Evolutionary conservation across 2,888 invertebrate genomes (phyloP).

Genomic region (Pantelozetes paolii): DNA sequence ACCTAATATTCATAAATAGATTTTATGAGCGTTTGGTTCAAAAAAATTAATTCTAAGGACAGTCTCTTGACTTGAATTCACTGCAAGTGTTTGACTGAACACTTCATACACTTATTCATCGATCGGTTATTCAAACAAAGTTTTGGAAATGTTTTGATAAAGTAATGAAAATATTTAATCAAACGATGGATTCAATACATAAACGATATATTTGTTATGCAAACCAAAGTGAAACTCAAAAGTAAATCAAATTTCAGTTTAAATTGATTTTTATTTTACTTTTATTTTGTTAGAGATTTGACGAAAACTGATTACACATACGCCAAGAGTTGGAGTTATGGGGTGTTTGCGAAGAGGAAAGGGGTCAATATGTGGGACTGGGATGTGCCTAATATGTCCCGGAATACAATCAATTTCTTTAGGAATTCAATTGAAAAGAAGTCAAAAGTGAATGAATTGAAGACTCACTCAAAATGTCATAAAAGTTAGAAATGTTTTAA

Average conservation of each 20-base stretch:
- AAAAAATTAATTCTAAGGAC: too few relatives aligned
- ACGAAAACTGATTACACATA: slow-evolving; percentile 41
- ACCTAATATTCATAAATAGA: too few relatives aligned
- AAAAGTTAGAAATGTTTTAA: too few relatives aligned
- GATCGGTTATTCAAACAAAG: too few relatives aligned
- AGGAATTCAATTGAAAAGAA: neutral
- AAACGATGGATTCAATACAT: neutral
- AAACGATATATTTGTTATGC: neutral
- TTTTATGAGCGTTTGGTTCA: too few relatives aligned
- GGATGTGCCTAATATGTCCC: slow-evolving; percentile 1
- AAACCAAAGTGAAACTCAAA: neutral
- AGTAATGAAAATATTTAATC: too few relatives aligned
- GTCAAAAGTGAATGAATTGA: neutral
- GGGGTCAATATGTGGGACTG: neutral
- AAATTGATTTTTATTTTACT: neutral
- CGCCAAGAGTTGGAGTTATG: slow-evolving; percentile 37
- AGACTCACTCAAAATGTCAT: neutral
- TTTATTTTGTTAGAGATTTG: slow-evolving; percentile 22
- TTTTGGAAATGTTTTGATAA: too few relatives aligned
- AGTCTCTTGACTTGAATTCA: too few relatives aligned
- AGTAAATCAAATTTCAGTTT: neutral
- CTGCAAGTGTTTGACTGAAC: too few relatives aligned
- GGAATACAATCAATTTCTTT: neutral
- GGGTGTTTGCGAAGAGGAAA: neutral
- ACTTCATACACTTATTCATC: too few relatives aligned